Base-by-base conservation (phyloP, 2,797 vertebrate species). In the Lepus oiostolus region DNA sequence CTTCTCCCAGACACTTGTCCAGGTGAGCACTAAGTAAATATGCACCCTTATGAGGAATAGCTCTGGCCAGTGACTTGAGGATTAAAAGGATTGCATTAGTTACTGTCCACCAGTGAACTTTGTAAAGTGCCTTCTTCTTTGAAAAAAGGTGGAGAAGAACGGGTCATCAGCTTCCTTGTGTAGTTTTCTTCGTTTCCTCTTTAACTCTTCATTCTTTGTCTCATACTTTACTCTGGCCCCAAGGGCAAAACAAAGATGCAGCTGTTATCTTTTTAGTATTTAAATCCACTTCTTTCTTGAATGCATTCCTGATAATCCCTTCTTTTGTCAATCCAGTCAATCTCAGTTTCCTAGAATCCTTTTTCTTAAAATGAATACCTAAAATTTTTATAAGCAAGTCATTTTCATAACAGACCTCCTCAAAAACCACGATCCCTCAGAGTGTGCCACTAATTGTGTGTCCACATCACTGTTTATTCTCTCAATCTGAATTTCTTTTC, bases 21-120 rank as follows among this genome's bases (percentile, higher is more conserved):
- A 90, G 97, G 97, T 97, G 75, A 97, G 96, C 24, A 8, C 19
- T 47, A 47, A 47, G 54, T 52, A 1, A 2, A 12, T 28, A 0
- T 28, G 30, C 54, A 14, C n/a, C 50, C 24, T 58, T 22, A 12
- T 54, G 38, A 84, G 79, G 50, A 67, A 21, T 7, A n/a, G 1
- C 62, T 47, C 8, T 91, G 81, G 35, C 32, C n/a, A 52, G n/a
- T 11, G 38, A 75, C 50, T 72, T 5, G 30, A n/a, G 28, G 60
- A 1, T 47, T n/a, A 2, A 28, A 47, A 35, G 1, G 72, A 5
- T 63, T 58, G 21, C 7, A 26, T 65, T 52, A 58, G n/a, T 47
- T 91, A 54, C 2, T 74, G 10, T 47, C 77, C 50, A 16, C 7
- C 68, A 80, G 74, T 17, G 26, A 32, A 82, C 71, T 80, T 68